Base-by-base conservation (phyloP, 30 jellyfish, hydroid and myxozoan genomes). In the Rhopilema esculentum region DNA sequence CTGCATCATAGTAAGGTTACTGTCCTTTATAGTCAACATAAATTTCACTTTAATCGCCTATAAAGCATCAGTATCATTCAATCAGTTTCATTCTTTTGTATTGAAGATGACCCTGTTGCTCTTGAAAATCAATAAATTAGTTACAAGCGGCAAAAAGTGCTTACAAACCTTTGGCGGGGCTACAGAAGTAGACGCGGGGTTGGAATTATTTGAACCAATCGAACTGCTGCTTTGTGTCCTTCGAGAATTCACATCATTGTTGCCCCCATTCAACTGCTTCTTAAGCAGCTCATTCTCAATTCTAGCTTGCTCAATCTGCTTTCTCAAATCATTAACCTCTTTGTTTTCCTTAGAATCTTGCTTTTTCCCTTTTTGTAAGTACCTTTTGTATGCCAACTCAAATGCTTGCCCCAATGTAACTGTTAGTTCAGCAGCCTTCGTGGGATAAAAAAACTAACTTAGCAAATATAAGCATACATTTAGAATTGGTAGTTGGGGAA, bases 401-500 rank as follows among this genome's bases (percentile, higher is more conserved):
- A 96, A 96, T 4, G 97, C 98, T 72, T 96, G 98, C 16, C 99
- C 99, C 52, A 96, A 70, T 0, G 99, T 78, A 1, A 91, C 89
- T 1, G 99, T 96, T 23, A 96, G 68, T 33, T 86, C 98, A 0
- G 97, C 91, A 0, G 99, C 99, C 99, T 96, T 27, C 9, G 27
- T 61, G 23, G 27, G 30, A 26, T 71, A 50, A 22, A 70, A 69
- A 52, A 8, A 18, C 0, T 32, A 2, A 33, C 23, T 23, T 15
- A 16, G 22, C 26, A 53, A 16, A 20, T 16, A 52, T 65, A 15
- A 20, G 8, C 85, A 0, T n/a, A 0, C 75, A 12, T 16, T 16
- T 24, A 24, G 49, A 72, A 15, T 66, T 66, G 17, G 27, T 17
- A 66, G 22, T 15, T 66, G 17, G 77, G 26, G 22, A 51, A 51